phyloP scores from a whole-genome alignment of 2,113 vertebrate genomes.

The Scopus umbretta region DNA sequence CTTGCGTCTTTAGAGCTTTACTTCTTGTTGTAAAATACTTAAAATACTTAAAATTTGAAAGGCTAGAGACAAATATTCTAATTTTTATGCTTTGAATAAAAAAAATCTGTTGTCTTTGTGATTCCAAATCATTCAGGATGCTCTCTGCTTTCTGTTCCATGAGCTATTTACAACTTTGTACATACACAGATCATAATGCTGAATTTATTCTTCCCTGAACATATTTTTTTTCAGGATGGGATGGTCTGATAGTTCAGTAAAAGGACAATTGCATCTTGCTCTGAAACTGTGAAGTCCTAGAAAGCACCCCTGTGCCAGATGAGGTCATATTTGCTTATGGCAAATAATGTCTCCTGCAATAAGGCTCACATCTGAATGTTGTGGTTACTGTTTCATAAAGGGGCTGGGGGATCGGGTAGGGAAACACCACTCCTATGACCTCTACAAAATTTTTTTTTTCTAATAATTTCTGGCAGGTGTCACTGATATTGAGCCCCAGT shows the following conservation, averaged over 20 bases:
- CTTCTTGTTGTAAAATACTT: background rate
- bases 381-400: background rate
- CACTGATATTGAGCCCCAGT: accelerated
- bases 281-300: background rate
- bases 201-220: background rate
- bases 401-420: background rate
- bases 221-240: background rate
- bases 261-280: background rate
- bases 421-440: background rate
- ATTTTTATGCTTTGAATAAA: background rate
- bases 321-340: background rate
- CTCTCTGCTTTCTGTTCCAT: background rate
- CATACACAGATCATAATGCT: background rate
- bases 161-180: background rate
- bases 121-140: background rate
- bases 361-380: background rate
- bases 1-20: background rate
- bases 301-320: background rate
- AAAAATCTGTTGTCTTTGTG: background rate
- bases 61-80: background rate
- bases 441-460: background rate
- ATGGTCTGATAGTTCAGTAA: background rate
- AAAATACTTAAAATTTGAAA: background rate
- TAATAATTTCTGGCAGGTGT: background rate
- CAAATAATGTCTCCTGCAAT: background rate